These are phyloP conservation scores for Abrostola tripartita DNA, from an alignment of 2,888 invertebrate species.

Conservation along the genomic window DNA sequence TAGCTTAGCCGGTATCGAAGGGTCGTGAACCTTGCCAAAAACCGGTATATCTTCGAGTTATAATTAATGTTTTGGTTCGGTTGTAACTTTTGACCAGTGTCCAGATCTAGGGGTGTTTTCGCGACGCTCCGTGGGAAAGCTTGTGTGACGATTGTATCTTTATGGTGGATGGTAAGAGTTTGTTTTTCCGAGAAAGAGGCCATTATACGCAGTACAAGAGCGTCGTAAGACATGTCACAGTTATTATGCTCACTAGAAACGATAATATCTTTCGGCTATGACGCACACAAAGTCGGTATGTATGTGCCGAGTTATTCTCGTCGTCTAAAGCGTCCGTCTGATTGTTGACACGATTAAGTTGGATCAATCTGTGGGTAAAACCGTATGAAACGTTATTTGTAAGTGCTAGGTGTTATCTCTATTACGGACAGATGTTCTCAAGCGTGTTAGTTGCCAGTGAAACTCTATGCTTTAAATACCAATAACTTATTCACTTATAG, in stretches of 20 bases:
- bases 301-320: constrained; percentile 72
- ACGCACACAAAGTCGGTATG: constrained; percentile 75
- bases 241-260: constrained; percentile 86
- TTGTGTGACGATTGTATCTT: constrained; percentile 79
- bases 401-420: constrained; percentile 39
- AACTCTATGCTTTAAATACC: neutral
- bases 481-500: neutral
- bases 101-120: constrained; percentile 74
- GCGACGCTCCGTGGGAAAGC: constrained; percentile 82
- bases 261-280: constrained; percentile 84
- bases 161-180: constrained; percentile 78
- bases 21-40: constrained; percentile 77
- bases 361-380: constrained; percentile 59
- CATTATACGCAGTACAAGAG: constrained; percentile 83
- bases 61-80: constrained; percentile 85
- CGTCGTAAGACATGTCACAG: constrained; percentile 86
- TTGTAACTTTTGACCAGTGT: constrained; percentile 81
- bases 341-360: constrained; percentile 76
- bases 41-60: constrained; percentile 80
- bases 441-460: neutral
- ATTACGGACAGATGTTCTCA: constrained; percentile 15
- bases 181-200: constrained; percentile 84
- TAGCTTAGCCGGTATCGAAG: constrained; percentile 76
- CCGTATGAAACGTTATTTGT: constrained; percentile 50
- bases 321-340: constrained; percentile 67